A percentile compares a stretch with the other conserved stretches of the same genome.
Conservation (phyloP, 1,140 invertebrate species). For the Drosophila insularis region DNA sequence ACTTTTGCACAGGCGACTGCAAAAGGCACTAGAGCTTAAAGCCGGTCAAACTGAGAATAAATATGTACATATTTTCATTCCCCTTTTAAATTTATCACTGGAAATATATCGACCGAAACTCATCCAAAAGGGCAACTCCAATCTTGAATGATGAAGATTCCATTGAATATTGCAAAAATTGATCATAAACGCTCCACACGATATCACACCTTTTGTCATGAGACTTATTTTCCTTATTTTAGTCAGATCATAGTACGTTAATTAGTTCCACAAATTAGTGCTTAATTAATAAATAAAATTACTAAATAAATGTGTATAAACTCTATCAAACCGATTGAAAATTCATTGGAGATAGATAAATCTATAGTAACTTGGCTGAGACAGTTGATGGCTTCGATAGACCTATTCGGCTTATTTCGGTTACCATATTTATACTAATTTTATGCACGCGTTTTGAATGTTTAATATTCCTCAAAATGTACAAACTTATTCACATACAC, state of each 20-base stretch:
- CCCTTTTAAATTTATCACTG: not conserved
- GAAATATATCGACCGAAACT: not conserved
- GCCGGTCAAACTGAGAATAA: not conserved
- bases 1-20: not conserved
- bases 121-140: not conserved
- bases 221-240: conserved; percentile 1
- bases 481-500: not conserved
- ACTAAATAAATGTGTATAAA: conserved; percentile 11
- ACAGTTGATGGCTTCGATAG: conserved; percentile 22
- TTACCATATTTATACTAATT: conserved; percentile 58
- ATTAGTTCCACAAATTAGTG: not conserved
- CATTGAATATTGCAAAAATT: not conserved
- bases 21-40: not conserved
- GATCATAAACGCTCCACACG: conserved; percentile 9
- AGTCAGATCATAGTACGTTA: not conserved
- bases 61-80: not conserved
- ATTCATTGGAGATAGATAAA: not conserved
- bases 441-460: conserved; percentile 74
- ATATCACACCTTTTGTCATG: conserved; percentile 48
- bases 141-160: too few species aligned
- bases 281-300: not conserved
- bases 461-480: conserved; percentile 37
- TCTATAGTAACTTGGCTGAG: conserved; percentile 21
- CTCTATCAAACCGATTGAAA: not conserved
- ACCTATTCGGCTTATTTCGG: conserved; percentile 29